These are phyloP conservation scores for Botrylloides violaceus DNA, from an alignment of 23 tunicate genomes.

Conservation along the genomic window DNA sequence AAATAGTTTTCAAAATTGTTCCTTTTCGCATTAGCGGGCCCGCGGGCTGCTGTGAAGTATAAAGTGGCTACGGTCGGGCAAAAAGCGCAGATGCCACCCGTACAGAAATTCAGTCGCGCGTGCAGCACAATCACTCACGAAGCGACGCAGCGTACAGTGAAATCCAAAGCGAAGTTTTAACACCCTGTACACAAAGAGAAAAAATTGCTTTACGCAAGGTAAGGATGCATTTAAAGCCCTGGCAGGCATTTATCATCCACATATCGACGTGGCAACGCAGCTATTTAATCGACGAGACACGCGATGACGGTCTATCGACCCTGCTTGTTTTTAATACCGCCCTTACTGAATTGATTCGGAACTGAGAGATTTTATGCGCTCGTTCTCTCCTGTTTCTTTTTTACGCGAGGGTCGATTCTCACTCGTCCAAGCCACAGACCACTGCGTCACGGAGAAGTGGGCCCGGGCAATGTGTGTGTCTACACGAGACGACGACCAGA, in stretches of 20 bases:
- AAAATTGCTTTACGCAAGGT: not conserved
- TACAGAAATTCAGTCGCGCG: constrained; percentile 4
- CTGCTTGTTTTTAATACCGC: not conserved
- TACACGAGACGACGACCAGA: constrained; percentile 10
- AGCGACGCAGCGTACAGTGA: not conserved
- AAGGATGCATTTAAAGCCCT: not conserved
- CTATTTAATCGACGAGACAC: not conserved
- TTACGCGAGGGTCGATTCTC: constrained; percentile 10
- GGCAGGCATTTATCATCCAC: constrained; percentile 1
- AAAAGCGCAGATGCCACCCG: constrained; percentile 3
- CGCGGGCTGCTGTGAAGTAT: constrained; percentile 1
- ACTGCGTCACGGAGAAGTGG: constrained; percentile 19
- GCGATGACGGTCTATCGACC: not conserved
- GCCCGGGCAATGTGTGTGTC: constrained; percentile 6
- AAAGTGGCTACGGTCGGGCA: constrained; percentile 1
- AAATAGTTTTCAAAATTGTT: too few species aligned
- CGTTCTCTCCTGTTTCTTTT: constrained; percentile 13
- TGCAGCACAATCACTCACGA: not conserved
- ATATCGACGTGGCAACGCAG: not conserved
- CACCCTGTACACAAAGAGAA: not conserved
- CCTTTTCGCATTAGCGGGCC: not conserved
- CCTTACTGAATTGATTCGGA: not conserved
- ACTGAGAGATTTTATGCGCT: not conserved
- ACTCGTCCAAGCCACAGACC: constrained; percentile 22
- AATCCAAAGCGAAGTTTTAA: constrained; percentile 2